Evolutionary conservation across 2,113 vertebrate genomes (phyloP), one percentile per base, ranked within the genome.

Genomic region (Ailurus styani): DNA sequence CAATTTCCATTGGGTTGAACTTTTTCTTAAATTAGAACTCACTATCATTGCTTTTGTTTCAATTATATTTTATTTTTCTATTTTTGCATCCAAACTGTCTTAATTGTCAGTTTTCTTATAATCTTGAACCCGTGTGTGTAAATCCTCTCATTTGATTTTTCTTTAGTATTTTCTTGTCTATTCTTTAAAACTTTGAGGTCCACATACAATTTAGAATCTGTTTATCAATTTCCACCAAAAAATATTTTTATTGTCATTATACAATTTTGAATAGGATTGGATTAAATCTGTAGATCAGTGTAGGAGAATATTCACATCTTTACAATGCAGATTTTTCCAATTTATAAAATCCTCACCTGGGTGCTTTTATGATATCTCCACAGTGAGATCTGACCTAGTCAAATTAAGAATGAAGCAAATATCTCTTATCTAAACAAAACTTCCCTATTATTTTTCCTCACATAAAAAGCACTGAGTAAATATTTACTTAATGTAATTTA

Each of bases 401-500:
- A 85, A 45, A 88, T 17, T 78, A 72, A 72, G 60, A 96, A 82
- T 20, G 29, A 93, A 88, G 5, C 23, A 52, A 64, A 37, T 60
- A 82, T 27, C 11, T 70, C 9, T 2, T 60, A 83, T 42, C 5
- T 50, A 87, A 90, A 60, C 4, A 57, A 68, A 37, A 60, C 0
- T 8, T n/a, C 29, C 17, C 6, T 90, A 50, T 90, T 75, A 68
- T 77, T 92, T 90, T 94, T 25, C 55, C 62, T 72, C 12, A 60
- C 13, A 83, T 91, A 45, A 40, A 93, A 91, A 66, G 4, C 42
- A 92, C 29, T 84, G 4, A 31, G 25, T 75, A 95, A 84, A 93
- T 97, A 40, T 81, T 96, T 95, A 25, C n/a, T 68, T 96, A 93
- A 81, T 20, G 27, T 72, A 54, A 96, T 96, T 93, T 93, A 81